phyloP scores from a whole-genome alignment of 2,113 vertebrate genomes.

The Apteryx mantelli region DNA sequence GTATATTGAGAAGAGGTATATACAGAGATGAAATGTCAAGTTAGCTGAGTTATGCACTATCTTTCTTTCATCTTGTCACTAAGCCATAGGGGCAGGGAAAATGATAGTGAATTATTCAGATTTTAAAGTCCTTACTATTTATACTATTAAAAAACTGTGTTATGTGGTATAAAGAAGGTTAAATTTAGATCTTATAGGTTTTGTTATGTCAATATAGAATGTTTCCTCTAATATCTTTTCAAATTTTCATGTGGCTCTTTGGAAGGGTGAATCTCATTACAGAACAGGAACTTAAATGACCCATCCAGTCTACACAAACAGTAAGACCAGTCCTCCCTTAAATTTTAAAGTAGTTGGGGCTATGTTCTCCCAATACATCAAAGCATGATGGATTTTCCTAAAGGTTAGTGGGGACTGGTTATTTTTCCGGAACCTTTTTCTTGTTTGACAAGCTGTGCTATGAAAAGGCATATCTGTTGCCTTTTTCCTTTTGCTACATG shows the following conservation, averaged over 20 bases:
- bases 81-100: neutral
- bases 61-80: neutral
- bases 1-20: neutral
- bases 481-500: neutral
- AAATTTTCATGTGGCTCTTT: neutral
- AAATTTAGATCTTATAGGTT: rapidly evolving
- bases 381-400: rapidly evolving
- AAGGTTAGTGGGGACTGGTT: rapidly evolving
- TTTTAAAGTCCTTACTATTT: neutral
- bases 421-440: neutral
- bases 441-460: neutral
- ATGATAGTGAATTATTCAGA: neutral
- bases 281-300: rapidly evolving
- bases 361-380: rapidly evolving
- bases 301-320: neutral
- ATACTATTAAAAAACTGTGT: neutral
- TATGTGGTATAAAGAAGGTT: neutral
- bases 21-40: neutral
- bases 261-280: neutral
- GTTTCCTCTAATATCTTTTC: neutral
- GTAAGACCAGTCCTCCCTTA: rapidly evolving
- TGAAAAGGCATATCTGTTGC: neutral
- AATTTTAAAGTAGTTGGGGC: neutral
- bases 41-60: neutral
- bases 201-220: neutral